Percentiles rank a stretch among this genome's conserved stretches.
Conservation (phyloP, 2,888 invertebrate genomes). For the Zaprionus obscuricornis region DNA sequence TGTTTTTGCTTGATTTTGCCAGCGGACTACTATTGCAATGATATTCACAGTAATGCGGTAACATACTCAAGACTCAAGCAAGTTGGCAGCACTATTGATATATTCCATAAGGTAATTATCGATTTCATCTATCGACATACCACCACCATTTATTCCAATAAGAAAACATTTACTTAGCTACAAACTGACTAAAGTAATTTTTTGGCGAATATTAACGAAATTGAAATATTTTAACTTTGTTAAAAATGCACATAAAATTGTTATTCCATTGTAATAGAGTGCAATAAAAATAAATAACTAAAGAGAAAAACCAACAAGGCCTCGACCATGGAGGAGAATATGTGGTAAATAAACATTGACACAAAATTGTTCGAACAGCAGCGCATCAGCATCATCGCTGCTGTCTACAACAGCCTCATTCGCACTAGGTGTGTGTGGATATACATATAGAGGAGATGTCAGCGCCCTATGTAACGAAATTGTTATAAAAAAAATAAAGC, state of each 20-base stretch:
- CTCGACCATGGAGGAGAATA: slow-evolving; percentile 81
- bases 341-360: slow-evolving; percentile 75
- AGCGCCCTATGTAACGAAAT: slow-evolving; percentile 11
- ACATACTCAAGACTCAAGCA: slow-evolving; percentile 2
- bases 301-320: slow-evolving; percentile 9
- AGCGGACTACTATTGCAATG: slow-evolving; percentile 40
- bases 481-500: slow-evolving; percentile 26
- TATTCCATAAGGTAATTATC: slow-evolving; percentile 18
- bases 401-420: slow-evolving; percentile 4
- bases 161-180: slow-evolving; percentile 51
- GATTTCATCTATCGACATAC: slow-evolving; percentile 3
- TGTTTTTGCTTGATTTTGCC: slow-evolving; percentile 53
- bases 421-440: neutral
- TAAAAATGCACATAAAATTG: slow-evolving; percentile 44
- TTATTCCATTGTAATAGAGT: slow-evolving; percentile 8
- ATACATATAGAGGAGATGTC: slow-evolving; percentile 16
- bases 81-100: slow-evolving; percentile 28
- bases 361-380: too few relatives aligned
- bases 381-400: too few relatives aligned
- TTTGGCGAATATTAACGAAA: slow-evolving; percentile 36
- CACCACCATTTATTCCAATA: slow-evolving; percentile 37
- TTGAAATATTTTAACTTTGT: slow-evolving; percentile 12
- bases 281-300: slow-evolving; percentile 26
- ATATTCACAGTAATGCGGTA: slow-evolving; percentile 31
- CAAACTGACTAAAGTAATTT: slow-evolving; percentile 41